Conservation (phyloP, 2,888 invertebrate genomes). For the Eucriotettix oculatus region DNA sequence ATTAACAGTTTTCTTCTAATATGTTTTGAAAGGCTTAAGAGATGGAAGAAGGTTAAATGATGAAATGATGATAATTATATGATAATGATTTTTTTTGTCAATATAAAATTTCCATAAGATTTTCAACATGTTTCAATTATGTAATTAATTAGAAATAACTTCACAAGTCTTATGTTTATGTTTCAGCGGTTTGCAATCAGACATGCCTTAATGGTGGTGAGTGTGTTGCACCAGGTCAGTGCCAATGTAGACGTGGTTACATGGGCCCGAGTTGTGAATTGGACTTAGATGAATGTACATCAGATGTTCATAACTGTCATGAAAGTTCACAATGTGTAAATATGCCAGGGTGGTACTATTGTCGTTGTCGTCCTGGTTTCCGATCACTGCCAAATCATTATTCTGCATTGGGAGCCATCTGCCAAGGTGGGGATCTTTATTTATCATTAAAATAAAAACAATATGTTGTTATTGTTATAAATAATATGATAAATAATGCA, state of each 20-base stretch:
- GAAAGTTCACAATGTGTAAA: constrained; percentile 66
- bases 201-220: constrained; percentile 71
- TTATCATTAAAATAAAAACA: neutral
- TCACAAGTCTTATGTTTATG: constrained; percentile 9
- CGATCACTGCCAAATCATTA: constrained; percentile 32
- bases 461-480: neutral
- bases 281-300: constrained; percentile 71
- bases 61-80: too few relatives aligned
- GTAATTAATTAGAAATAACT: too few relatives aligned
- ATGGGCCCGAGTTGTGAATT: constrained; percentile 68
- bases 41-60: too few relatives aligned
- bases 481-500: too few relatives aligned
- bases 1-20: too few relatives aligned
- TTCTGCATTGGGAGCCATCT: constrained; percentile 39
- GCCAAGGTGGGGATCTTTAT: constrained; percentile 35
- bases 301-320: constrained; percentile 53
- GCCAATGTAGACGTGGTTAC: constrained; percentile 67
- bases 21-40: too few relatives aligned
- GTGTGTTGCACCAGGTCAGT: constrained; percentile 59
- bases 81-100: neutral
- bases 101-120: neutral
- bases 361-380: constrained; percentile 68
- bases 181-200: constrained; percentile 61
- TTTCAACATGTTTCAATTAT: neutral
- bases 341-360: constrained; percentile 81